These are phyloP conservation scores for Hypothenemus hampei DNA, from an alignment of 1,140 invertebrate species.

Conservation along the genomic window DNA sequence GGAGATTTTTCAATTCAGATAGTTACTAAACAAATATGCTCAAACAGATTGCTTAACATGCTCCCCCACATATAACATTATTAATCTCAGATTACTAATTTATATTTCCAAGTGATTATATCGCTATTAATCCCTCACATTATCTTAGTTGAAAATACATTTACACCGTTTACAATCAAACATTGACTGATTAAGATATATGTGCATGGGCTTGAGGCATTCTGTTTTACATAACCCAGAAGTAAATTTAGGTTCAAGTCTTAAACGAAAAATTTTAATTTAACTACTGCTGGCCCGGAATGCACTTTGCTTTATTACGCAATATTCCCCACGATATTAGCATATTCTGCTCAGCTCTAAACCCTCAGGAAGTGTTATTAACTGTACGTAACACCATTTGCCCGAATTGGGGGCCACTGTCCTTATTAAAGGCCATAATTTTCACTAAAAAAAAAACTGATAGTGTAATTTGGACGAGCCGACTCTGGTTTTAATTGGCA, in stretches of 20 bases:
- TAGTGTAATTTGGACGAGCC: background rate
- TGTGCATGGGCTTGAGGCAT: no score
- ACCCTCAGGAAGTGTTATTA: constrained; percentile 25
- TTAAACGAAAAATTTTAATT: no score
- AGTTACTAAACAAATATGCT: no score
- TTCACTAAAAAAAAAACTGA: background rate
- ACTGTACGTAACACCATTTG: constrained; percentile 14
- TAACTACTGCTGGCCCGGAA: no score
- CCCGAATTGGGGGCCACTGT: background rate
- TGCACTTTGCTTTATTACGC: constrained; percentile 20
- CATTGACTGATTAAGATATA: background rate
- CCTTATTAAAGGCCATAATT: constrained; percentile 10
- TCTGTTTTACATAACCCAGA: no score
- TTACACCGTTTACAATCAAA: background rate
- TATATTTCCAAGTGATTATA: background rate
- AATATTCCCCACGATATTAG: constrained; percentile 26
- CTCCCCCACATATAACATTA: no score
- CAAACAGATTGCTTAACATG: no score
- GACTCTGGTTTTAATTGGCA: constrained; percentile 6
- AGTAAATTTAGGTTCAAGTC: no score
- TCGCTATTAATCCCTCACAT: background rate
- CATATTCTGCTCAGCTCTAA: constrained; percentile 24
- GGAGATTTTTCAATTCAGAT: no score
- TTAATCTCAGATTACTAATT: no score
- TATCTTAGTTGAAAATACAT: constrained; percentile 4